Base-by-base conservation (phyloP, 2,888 invertebrate species). In the Onthophagus sagittarius region DNA sequence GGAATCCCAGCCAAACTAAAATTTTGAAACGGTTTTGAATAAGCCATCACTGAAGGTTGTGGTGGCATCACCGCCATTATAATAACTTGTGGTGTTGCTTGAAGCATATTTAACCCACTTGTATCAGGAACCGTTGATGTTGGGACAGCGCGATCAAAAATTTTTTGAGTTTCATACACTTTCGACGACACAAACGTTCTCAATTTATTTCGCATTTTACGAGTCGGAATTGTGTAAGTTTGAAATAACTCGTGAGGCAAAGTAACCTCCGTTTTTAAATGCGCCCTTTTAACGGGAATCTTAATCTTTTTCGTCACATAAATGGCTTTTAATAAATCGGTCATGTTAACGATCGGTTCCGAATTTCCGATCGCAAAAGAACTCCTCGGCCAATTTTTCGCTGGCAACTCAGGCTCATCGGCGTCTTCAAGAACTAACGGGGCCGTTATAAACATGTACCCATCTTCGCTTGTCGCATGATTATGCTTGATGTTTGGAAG, bases 341-440 rank as follows among this genome's bases (percentile, higher is more conserved):
- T 15, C 67, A 67, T 67, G 13, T 67, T 67, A n/a, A n/a, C 67
- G 31, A 67, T 67, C 1, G 67, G 67, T 32, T 67, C 15, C n/a
- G 67, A 67, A 23, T 67, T 67, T 15, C 67, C 67, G 6, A 67
- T 67, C n/a, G 67, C 67, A 67, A 67, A 67, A 1, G 67, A 67
- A 67, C 67, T 67, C 23, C 67, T 67, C 9, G 67, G 67, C 67
- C 67, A 67, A 32, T 15, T 23, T n/a, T 11, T 13, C n/a, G 15
- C 5, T 67, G 67, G 67, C 23, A 6, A n/a, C 1, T 67, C 67
- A 32, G 31, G n/a, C 7, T 67, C n/a, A 6, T 23, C 31, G 9
- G n/a, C 23, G 13, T 6, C 11, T 32, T 67, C 67, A 6, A 67
- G 6, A 3, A 9, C 15, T 32, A 64, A 15, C 0, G 11, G 64